phyloP scores from a whole-genome alignment of 2,888 invertebrate species.

The Meta bourneti region DNA sequence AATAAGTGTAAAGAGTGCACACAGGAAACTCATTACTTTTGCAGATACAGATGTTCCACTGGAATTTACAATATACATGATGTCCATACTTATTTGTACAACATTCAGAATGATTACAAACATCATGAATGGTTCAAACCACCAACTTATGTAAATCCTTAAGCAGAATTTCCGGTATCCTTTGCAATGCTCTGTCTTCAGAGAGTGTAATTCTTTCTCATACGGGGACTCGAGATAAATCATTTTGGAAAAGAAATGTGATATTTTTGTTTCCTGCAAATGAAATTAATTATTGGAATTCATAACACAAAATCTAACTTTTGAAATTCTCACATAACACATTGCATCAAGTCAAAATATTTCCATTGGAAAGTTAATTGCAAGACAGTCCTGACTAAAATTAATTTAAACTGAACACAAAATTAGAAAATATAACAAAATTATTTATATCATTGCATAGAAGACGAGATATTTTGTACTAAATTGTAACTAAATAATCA shows the following conservation, averaged over 20 bases:
- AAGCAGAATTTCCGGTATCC: slow-evolving; percentile 16
- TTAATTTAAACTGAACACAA: too few relatives aligned
- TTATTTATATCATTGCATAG: too few relatives aligned
- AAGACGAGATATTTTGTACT: too few relatives aligned
- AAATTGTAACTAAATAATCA: too few relatives aligned
- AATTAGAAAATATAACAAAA: too few relatives aligned
- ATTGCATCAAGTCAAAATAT: too few relatives aligned
- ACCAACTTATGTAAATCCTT: slow-evolving; percentile 27
- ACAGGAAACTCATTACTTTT: background rate
- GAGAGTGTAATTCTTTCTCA: slow-evolving; percentile 28
- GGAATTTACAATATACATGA: background rate
- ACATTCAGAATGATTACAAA: slow-evolving; percentile 16
- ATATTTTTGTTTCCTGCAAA: slow-evolving; percentile 15
- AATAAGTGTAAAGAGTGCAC: slow-evolving; percentile 2
- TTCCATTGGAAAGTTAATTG: too few relatives aligned
- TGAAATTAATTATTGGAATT: background rate
- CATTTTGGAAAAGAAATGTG: background rate
- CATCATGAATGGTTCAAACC: slow-evolving; percentile 52
- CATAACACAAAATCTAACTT: too few relatives aligned
- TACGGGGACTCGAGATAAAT: background rate
- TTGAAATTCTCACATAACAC: too few relatives aligned
- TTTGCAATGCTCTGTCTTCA: background rate
- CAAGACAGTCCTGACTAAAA: too few relatives aligned
- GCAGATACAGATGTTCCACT: too few relatives aligned
- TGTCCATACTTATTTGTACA: background rate